Base-by-base conservation (phyloP, 2,797 vertebrate genomes). In the Pelodytes ibericus region DNA sequence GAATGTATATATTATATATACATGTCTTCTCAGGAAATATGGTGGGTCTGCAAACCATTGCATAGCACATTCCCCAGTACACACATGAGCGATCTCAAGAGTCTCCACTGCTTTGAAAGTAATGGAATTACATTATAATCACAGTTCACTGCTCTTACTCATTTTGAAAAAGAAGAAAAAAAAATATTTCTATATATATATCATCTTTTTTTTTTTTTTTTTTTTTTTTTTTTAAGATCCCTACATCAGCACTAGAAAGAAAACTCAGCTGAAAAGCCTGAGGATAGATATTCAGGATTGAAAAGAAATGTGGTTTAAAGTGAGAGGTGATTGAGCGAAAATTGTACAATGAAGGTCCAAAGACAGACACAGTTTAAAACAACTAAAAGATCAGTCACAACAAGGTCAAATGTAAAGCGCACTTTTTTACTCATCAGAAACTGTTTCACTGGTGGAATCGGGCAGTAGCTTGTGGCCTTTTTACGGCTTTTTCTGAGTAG, bases 121-220 rank as follows among this genome's bases (percentile, higher is more conserved):
- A 87, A 87, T 89, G 80, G 82, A 84, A 88, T 87, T 85, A 82
- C 80, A 73, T 6, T 63, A 65, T 78, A 73, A 84, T 80, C 81
- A 86, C 84, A 87, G 83, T 84, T 88, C 87, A 80, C 75, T 84
- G 85, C 57, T 78, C 81, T 75, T 80, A 71, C 82, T 87, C 81
- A 81, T 85, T 87, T 85, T 80, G 44, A 86, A 86, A 41, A 62
- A 53, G 26, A 62, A 2, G 13, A 53, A 44, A 16, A 44, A 44
- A 53, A 22, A 53, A 22, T 22, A 2, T 53, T 20, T 22, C 49
- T 53, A 20, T 53, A 53, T 53, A 10, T 44, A 53, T 53, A 53
- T 22, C 36, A 24, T 47, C 44, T n/a, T 15, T 53, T 81, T 82
- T 80, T 81, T 84, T 81, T n/a, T 15, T 53, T 81, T 82, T 80